Conservation (phyloP, 2,797 vertebrate genomes). For the Thamnophis elegans region DNA sequence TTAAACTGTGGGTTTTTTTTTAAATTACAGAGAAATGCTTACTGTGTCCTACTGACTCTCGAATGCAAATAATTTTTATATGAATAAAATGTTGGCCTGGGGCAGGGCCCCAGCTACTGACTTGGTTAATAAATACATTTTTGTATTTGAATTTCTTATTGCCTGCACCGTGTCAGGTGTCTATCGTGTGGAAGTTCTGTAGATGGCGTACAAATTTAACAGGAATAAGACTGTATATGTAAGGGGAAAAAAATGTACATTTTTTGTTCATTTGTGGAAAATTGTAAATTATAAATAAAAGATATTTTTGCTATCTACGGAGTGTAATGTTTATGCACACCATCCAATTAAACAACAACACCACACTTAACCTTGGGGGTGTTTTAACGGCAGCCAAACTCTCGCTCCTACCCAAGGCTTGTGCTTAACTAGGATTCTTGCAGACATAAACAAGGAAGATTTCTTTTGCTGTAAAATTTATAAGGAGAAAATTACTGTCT, state of each 20-base stretch:
- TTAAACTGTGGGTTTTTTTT: conserved; percentile 65
- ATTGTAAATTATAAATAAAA: conserved; percentile 99
- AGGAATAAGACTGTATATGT: conserved; percentile 81
- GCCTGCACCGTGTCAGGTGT: conserved; percentile 86
- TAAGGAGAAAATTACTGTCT: conserved; percentile 34
- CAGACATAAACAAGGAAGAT: conserved; percentile 46
- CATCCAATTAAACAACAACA: conserved; percentile 73
- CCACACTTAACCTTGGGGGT: conserved; percentile 71
- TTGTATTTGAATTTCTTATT: conserved; percentile 94
- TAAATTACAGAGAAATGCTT: conserved; percentile 67
- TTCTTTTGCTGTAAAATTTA: conserved; percentile 51
- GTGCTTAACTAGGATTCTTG: conserved; percentile 59
- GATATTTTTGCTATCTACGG: conserved; percentile 97
- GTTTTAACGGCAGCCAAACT: conserved; percentile 65
- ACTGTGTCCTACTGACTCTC: conserved; percentile 71
- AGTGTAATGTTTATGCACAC: conserved; percentile 89
- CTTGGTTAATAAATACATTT: conserved; percentile 96
- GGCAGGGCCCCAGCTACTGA: conserved; percentile 81
- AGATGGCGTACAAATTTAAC: conserved; percentile 79
- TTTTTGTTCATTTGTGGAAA: conserved; percentile 82
- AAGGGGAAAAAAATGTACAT: conserved; percentile 76
- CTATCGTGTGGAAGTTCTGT: conserved; percentile 82
- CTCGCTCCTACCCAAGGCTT: conserved; percentile 46
- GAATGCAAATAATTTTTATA: conserved; percentile 81
- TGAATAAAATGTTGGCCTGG: conserved; percentile 76